Percentiles rank a stretch among this genome's conserved stretches.
These are phyloP conservation scores for Passerculus sandwichensis DNA, from an alignment of 2,797 vertebrate genomes.

Conservation along the genomic window DNA sequence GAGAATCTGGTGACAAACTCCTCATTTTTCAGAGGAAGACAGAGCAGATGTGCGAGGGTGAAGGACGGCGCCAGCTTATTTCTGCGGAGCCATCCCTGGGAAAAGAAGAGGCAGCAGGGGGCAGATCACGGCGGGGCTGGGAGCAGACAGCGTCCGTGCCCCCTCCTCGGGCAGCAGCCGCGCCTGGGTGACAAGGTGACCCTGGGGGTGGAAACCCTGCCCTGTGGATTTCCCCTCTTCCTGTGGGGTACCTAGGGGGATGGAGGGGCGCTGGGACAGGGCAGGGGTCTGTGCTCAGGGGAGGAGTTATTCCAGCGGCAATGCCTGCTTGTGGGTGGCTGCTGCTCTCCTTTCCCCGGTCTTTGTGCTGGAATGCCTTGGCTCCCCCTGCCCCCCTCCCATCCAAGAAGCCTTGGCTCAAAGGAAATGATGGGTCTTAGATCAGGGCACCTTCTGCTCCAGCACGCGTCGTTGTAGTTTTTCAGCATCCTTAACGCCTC, in stretches of 20 bases:
- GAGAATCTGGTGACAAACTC: neutral
- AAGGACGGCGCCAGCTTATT: neutral
- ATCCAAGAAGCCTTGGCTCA: neutral
- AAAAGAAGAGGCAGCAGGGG: neutral
- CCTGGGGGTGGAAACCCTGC: neutral
- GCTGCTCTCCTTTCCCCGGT: fast-evolving
- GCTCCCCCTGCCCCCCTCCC: neutral
- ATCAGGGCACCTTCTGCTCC: neutral
- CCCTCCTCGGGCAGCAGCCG: neutral
- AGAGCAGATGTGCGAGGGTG: neutral
- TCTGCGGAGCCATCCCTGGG: neutral
- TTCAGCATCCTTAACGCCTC: neutral
- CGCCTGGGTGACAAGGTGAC: neutral
- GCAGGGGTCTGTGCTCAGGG: neutral
- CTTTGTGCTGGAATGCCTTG: fast-evolving
- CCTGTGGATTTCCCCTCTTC: neutral
- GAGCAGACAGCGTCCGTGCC: neutral
- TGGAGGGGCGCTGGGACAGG: neutral
- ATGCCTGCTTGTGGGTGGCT: neutral
- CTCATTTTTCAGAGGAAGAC: neutral
- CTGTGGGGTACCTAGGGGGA: neutral
- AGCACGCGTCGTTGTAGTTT: neutral
- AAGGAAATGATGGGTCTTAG: neutral
- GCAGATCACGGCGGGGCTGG: neutral
- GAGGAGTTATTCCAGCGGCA: neutral